Evolutionary conservation across 2,888 invertebrate species (phyloP), one percentile per base, ranked within the genome.

Genomic region (Trachelus tabidus): DNA sequence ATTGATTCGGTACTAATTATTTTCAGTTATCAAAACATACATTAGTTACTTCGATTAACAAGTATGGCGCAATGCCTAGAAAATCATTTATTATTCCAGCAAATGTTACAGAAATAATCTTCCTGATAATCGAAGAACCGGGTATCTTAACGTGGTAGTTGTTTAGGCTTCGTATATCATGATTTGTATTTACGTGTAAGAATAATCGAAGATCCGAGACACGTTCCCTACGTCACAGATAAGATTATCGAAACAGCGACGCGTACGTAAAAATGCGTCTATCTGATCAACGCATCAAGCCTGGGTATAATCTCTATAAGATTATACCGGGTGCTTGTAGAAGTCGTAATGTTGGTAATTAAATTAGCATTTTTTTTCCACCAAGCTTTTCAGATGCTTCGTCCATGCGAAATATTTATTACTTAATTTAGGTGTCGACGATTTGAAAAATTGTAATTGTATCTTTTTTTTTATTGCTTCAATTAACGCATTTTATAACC

Each of bases 221-320:
- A 23, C 71, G 33, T 34, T 71, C 75, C 11, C 33, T 15, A 81
- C 77, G 79, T 80, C 81, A 81, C 23, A 40, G 76, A 77, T 73
- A 76, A 75, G 69, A 75, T 77, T 77, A 79, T 37, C 56, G 31
- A 71, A 71, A 31, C 71, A 30, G 15, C 71, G 71, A 71, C 12
- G 71, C 12, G 2, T 12, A 35, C 30, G 73, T 79, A 74, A 76
- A 79, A 79, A 76, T 34, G n/a, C 33, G 75, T 12, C 76, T 85
- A 84, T 84, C 84, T 83, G 80, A 84, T 84, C 83, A 77, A 23
- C 71, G 69, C 79, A 77, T 77, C 78, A 69, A 15, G 56, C 56
- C 56, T 23, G 9, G 9, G 6, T 56, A 56, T 23, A 15, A 56
- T 56, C 56, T 23, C 9, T 56, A 6, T 4, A 56, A 56, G 56